A percentile compares a stretch with the other conserved stretches of the same genome.
These are phyloP conservation scores for Monoplex corrugatus DNA, from an alignment of 2,888 invertebrate species.

Conservation along the genomic window DNA sequence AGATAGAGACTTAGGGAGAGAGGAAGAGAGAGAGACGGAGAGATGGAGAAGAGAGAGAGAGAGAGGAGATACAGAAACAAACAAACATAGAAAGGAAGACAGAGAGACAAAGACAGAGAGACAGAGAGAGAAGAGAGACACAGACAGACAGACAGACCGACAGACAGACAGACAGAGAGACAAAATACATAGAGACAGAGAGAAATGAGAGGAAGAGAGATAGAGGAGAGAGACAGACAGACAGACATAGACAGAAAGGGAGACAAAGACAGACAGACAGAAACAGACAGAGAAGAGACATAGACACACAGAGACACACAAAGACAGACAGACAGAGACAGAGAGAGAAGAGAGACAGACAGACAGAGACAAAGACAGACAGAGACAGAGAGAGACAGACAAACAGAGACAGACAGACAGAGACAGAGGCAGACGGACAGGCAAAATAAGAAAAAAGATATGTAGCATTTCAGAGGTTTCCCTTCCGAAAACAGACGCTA, in stretches of 20 bases:
- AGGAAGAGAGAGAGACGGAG: not conserved
- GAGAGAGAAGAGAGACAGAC: not conserved
- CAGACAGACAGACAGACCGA: not conserved
- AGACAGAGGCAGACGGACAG: no score
- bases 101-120: not conserved
- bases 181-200: not conserved
- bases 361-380: not conserved
- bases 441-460: no score
- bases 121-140: not conserved
- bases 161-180: not conserved
- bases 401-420: no score
- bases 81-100: not conserved
- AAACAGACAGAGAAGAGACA: no score
- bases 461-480: no score
- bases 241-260: no score
- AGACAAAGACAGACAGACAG: no score
- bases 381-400: no score
- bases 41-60: not conserved
- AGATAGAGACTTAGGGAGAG: not conserved
- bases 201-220: no score
- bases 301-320: not conserved
- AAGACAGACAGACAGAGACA: not conserved
- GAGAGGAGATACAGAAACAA: not conserved
- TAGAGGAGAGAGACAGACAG: no score
- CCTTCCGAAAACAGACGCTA: no score